Evolutionary conservation across 1,140 invertebrate species (phyloP), one percentile per base, ranked within the genome.

Genomic region (Parasteatoda tepidariorum): DNA sequence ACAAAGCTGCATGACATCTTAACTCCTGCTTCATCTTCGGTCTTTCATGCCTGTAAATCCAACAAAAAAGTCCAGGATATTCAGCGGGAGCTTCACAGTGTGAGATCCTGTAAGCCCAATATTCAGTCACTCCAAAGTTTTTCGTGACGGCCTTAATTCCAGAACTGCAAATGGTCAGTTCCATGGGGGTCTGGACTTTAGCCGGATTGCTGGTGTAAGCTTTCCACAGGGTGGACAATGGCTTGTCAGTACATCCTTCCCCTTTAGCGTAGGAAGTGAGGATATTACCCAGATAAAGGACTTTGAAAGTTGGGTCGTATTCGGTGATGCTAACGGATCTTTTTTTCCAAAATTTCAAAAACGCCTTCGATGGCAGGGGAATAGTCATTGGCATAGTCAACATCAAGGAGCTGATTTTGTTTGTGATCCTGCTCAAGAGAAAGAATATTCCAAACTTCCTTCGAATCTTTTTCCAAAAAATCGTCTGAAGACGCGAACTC

Each of bases 231-330:
- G 97, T 97, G 54, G 93, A 92, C 75, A 98, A 91, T 3, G 98
- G 97, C 90, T 98, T 97, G 89, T 99, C 97, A 22, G 97, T 93
- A 59, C 81, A 85, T 6, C 74, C 68, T 33, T 86, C 85, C 87
- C 97, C 97, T 93, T 98, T 98, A 84, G 97, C 97, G 95, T 98
- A 97, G 86, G 96, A 95, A 41, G 98, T 99, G 85, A 98, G 93
- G 1, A 99, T 97, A 89, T 99, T 99, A 26, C 98, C 98, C 82
- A 99, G 91, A 90, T 99, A 99, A 11, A 94, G 93, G 30, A 98
- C 96, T 89, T 97, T 96, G 90, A 95, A 97, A 24, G 93, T 93
- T 0, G 96, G 95, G 89, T 98, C 96, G 79, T 95, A 95, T 84
- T 95, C 94, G 86, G 90, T 92, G 31, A 91, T 38, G 26, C 67